phyloP scores from a whole-genome alignment of 2,888 invertebrate species.

The Punctoribates punctum region DNA sequence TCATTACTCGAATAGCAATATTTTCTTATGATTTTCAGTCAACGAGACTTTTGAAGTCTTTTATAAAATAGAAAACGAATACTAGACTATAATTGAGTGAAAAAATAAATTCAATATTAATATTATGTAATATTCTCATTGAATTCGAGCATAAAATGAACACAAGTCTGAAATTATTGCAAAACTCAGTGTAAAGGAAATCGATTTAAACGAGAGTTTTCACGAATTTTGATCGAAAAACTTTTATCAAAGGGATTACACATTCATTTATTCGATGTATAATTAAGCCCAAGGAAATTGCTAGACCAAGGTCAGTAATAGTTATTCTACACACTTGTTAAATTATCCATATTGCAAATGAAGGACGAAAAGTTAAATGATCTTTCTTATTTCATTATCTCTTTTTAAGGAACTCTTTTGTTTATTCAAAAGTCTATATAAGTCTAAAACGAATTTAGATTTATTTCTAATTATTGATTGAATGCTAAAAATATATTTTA shows the following conservation, averaged over 20 bases:
- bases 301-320: not conserved
- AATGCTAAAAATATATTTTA: too few species aligned
- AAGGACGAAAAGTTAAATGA: constrained; percentile 3
- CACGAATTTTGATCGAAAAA: not conserved
- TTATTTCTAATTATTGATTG: too few species aligned
- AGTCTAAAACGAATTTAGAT: not conserved
- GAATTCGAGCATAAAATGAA: not conserved
- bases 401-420: not conserved
- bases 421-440: not conserved
- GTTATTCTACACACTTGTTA: not conserved
- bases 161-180: not conserved
- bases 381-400: not conserved
- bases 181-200: not conserved
- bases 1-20: not conserved
- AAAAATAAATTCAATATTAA: not conserved
- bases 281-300: constrained; percentile 5
- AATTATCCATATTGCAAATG: not conserved
- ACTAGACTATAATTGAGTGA: not conserved
- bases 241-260: not conserved
- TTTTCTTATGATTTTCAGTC: not conserved
- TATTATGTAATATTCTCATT: not conserved
- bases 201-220: not conserved
- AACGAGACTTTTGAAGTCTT: not conserved
- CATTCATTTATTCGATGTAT: not conserved
- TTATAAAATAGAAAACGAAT: not conserved